Percentiles rank a stretch among this genome's conserved stretches.
Evolutionary conservation across 1,140 invertebrate species (phyloP).

Genomic region (Bactericera cockerelli): DNA sequence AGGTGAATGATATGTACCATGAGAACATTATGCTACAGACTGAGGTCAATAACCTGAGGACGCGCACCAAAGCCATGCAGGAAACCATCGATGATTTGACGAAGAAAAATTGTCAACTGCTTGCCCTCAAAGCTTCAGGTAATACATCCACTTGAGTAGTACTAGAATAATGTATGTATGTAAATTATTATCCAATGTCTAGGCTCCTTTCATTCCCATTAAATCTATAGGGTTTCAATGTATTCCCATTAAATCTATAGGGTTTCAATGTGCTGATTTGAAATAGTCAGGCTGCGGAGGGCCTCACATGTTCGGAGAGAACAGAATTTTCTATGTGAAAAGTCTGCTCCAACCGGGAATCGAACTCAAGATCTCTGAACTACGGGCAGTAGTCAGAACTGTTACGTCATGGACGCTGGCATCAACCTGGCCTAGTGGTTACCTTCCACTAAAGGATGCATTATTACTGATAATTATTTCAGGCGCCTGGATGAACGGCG

Average conservation of each 20-base stretch:
- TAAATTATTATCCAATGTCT: too few species aligned
- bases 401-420: too few species aligned
- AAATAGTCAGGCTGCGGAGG: background rate
- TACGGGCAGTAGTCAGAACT: too few species aligned
- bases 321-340: too few species aligned
- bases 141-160: conserved; percentile 34
- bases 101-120: conserved; percentile 57
- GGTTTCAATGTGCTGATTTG: too few species aligned
- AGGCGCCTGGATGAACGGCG: conserved; percentile 9
- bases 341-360: too few species aligned
- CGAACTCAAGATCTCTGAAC: too few species aligned
- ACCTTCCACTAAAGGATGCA: too few species aligned
- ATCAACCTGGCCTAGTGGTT: too few species aligned
- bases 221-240: too few species aligned
- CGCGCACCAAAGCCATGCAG: conserved; percentile 76
- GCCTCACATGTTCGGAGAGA: background rate
- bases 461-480: background rate
- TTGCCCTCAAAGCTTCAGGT: conserved; percentile 60
- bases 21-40: conserved; percentile 88
- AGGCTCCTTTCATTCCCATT: too few species aligned
- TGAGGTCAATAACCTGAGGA: conserved; percentile 72
- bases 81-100: conserved; percentile 85
- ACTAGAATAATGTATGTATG: background rate
- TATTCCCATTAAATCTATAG: too few species aligned
- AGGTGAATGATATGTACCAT: conserved; percentile 84